A percentile compares a stretch with the other conserved stretches of the same genome.
phyloP scores from a whole-genome alignment of 1,140 invertebrate species.

The Saccostrea echinata region DNA sequence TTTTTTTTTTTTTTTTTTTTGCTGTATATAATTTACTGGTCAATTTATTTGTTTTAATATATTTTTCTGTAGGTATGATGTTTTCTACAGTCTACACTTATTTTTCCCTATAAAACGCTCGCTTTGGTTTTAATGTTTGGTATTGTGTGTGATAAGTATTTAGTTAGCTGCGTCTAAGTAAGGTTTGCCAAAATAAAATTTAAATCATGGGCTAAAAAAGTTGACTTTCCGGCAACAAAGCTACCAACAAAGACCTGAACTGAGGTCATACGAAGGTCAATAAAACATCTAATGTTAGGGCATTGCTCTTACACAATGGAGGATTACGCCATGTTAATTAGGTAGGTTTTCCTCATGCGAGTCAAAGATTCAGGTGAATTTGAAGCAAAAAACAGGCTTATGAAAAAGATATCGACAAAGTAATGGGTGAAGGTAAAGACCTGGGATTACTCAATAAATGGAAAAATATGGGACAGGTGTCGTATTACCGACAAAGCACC shows the following conservation, averaged over 20 bases:
- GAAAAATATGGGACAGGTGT: conserved; percentile 36
- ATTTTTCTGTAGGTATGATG: too few species aligned
- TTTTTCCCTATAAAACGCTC: too few species aligned
- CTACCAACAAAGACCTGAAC: conserved; percentile 21
- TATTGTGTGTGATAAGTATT: background rate
- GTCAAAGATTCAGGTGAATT: conserved; percentile 30
- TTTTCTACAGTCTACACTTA: too few species aligned
- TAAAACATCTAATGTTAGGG: conserved; percentile 39
- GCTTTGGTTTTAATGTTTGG: too few species aligned
- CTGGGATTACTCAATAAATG: conserved; percentile 33
- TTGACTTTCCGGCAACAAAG: conserved; percentile 29
- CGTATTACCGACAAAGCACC: conserved; percentile 17
- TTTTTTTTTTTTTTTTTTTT: too few species aligned
- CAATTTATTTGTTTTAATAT: too few species aligned
- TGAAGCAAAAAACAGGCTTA: conserved; percentile 21
- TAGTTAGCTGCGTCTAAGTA: background rate
- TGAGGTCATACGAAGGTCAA: conserved; percentile 18
- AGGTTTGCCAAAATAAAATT: background rate
- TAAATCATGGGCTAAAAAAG: conserved; percentile 18
- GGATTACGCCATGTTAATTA: conserved; percentile 36
- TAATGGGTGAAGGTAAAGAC: conserved; percentile 26
- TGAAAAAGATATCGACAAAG: conserved; percentile 35
- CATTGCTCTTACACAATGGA: conserved; percentile 35
- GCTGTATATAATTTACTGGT: too few species aligned
- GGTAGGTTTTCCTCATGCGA: conserved; percentile 15